Evolutionary conservation across 2,888 invertebrate species (phyloP).

Genomic region (Athalia cordata): DNA sequence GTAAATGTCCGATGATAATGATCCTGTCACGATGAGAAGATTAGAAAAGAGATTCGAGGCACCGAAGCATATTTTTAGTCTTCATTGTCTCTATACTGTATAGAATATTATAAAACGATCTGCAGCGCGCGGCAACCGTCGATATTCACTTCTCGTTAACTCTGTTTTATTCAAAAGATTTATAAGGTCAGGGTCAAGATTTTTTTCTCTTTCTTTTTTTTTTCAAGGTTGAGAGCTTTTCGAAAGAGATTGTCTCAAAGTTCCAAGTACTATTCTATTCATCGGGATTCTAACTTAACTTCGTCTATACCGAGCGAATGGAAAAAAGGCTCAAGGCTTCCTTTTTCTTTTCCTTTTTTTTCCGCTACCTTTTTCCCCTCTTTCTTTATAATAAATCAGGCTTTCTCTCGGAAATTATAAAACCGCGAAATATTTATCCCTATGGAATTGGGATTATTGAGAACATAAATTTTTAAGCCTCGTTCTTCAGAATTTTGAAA

Average conservation of each 20-base stretch:
- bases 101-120: not conserved
- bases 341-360: too few relatives aligned
- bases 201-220: too few relatives aligned
- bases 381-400: too few relatives aligned
- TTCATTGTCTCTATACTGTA: conserved; percentile 10
- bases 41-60: too few relatives aligned
- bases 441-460: too few relatives aligned
- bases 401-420: too few relatives aligned
- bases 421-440: too few relatives aligned
- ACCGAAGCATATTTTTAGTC: not conserved
- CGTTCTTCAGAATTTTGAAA: too few relatives aligned
- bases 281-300: not conserved
- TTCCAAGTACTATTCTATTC: conserved; percentile 23
- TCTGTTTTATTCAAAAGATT: not conserved
- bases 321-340: not conserved
- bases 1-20: too few relatives aligned
- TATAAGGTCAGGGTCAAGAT: conserved; percentile 30
- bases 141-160: conserved; percentile 25
- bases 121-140: not conserved
- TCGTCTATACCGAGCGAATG: not conserved
- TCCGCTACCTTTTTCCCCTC: too few relatives aligned
- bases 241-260: conserved; percentile 7
- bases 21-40: too few relatives aligned
- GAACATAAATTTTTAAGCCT: too few relatives aligned
- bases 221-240: not conserved